These are phyloP conservation scores for Rhegmatorhina hoffmannsi DNA, from an alignment of 2,113 vertebrate genomes.

Conservation along the genomic window DNA sequence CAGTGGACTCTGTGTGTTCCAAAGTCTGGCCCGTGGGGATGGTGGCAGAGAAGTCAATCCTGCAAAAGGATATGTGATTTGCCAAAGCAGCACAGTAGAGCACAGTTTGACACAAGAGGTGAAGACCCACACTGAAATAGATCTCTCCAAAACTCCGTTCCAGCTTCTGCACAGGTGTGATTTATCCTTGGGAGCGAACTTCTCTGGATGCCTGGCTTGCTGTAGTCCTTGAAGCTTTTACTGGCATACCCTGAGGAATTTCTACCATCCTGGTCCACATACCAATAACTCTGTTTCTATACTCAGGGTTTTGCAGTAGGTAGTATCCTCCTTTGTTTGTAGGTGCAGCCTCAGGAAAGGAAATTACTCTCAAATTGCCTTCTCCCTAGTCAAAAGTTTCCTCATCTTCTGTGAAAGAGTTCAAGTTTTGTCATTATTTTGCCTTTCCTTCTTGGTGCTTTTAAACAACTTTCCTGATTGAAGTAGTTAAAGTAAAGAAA, in stretches of 20 bases:
- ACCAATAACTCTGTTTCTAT: background rate
- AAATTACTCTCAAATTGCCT: background rate
- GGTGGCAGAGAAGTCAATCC: background rate
- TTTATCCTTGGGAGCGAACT: background rate
- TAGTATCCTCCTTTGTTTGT: background rate
- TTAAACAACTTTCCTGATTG: background rate
- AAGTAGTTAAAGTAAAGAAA: background rate
- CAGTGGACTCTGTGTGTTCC: background rate
- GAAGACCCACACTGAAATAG: background rate
- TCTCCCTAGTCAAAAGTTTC: background rate
- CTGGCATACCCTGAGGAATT: background rate
- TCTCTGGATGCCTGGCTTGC: background rate
- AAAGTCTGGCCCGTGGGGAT: accelerated
- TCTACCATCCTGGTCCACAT: background rate
- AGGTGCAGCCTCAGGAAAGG: background rate
- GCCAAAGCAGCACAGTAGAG: background rate
- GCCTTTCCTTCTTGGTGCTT: background rate
- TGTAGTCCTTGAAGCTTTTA: background rate
- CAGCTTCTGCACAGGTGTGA: background rate
- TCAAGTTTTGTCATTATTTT: background rate
- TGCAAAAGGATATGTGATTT: background rate
- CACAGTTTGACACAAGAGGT: background rate
- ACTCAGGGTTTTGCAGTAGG: background rate
- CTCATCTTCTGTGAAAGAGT: background rate
- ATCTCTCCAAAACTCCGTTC: background rate